Percentiles rank a stretch among this genome's conserved stretches.
phyloP scores from a whole-genome alignment of 2,888 invertebrate genomes.

The Leptarthrus brevirostris region DNA sequence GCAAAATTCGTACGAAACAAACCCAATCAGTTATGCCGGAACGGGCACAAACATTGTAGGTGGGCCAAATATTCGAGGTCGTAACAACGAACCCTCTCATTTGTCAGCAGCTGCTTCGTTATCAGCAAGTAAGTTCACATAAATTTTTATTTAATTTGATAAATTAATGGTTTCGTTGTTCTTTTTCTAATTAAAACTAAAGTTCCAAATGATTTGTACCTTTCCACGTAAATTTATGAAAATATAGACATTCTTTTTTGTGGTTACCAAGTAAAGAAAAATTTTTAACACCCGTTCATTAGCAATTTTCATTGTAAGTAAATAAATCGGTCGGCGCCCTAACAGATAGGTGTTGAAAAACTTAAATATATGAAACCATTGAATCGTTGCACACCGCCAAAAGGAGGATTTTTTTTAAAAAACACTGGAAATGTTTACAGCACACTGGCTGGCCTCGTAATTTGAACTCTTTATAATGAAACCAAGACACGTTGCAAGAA shows the following conservation, averaged over 20 bases:
- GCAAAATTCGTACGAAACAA: slow-evolving; percentile 61
- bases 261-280: no score
- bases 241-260: background rate
- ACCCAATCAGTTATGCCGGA: slow-evolving; percentile 61
- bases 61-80: slow-evolving; percentile 56
- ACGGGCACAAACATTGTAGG: slow-evolving; percentile 51
- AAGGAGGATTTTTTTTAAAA: background rate
- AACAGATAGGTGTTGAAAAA: background rate
- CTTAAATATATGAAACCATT: background rate
- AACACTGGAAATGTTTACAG: slow-evolving; percentile 21
- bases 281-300: no score
- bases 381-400: background rate
- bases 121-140: slow-evolving; percentile 76
- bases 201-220: background rate
- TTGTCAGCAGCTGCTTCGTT: slow-evolving; percentile 77
- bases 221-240: no score
- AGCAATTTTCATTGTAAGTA: background rate
- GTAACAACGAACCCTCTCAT: slow-evolving; percentile 63
- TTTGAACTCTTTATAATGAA: slow-evolving; percentile 30
- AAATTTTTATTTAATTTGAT: background rate
- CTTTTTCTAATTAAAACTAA: background rate
- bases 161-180: background rate
- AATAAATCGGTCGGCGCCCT: slow-evolving; percentile 7
- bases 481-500: slow-evolving; percentile 32
- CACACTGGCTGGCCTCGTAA: slow-evolving; percentile 29